Conservation (phyloP, 2,888 invertebrate genomes). For the Odontothrips loti region DNA sequence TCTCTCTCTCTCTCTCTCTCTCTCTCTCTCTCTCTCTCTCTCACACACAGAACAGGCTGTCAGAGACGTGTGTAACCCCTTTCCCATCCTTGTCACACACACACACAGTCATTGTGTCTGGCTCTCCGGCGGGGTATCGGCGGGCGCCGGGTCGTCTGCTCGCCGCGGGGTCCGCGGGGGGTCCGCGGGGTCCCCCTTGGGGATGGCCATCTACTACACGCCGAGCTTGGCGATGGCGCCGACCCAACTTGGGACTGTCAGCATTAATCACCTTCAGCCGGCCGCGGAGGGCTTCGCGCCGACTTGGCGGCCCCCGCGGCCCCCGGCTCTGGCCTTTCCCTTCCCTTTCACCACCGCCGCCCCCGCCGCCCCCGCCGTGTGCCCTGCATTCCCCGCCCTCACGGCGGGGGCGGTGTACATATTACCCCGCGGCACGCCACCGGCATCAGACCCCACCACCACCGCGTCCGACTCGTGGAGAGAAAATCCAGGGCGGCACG, state of each 20-base stretch:
- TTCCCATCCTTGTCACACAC: no score
- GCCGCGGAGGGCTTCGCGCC: not conserved
- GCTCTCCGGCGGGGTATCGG: no score
- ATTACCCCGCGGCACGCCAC: not conserved
- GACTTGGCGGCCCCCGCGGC: not conserved
- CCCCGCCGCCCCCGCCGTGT: not conserved
- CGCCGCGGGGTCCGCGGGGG: no score
- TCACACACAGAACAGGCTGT: no score
- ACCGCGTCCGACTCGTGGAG: not conserved
- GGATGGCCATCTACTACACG: no score
- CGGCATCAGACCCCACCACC: not conserved
- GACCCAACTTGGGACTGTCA: not conserved
- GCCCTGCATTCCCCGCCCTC: not conserved
- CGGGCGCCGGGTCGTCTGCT: not conserved
- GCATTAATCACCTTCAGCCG: constrained; percentile 10
- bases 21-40: no score
- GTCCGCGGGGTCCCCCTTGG: no score
- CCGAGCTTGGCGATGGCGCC: no score
- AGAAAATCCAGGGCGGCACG: not conserved
- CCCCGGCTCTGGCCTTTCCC: not conserved
- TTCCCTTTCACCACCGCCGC: not conserved
- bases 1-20: no score
- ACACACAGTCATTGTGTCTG: no score
- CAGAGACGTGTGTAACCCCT: no score
- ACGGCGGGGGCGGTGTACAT: not conserved